phyloP scores from a whole-genome alignment of 2,797 vertebrate genomes.

The Hippopotamyrus pictus region DNA sequence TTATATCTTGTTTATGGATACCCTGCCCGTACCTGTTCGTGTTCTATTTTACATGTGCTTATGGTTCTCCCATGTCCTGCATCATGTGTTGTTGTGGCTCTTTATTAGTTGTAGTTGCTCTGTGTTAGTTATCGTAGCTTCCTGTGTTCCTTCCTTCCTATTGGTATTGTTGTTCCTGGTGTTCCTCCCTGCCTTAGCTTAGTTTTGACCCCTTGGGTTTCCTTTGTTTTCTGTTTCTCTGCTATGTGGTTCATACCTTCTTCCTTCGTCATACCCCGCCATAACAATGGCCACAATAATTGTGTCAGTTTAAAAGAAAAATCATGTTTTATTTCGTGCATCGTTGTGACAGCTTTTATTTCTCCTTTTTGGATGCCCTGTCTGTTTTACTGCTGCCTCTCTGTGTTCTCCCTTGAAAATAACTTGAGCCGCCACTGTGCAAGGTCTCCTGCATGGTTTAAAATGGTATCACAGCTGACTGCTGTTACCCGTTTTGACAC shows the following conservation, averaged over 20 bases:
- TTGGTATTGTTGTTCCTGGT: not conserved
- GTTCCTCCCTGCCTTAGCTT: not conserved
- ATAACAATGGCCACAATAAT: not conserved
- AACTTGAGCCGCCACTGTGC: not conserved
- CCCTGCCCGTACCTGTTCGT: not conserved
- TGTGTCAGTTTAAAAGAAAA: not conserved
- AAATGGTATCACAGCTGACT: slow-evolving; percentile 54
- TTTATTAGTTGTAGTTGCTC: not conserved
- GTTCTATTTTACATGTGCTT: not conserved
- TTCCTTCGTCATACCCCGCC: not conserved
- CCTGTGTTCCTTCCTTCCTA: not conserved
- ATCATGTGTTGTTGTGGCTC: not conserved
- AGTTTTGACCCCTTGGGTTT: not conserved
- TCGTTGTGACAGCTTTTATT: not conserved
- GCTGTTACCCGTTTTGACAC: slow-evolving; percentile 39
- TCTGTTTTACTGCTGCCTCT: not conserved
- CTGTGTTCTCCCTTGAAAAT: not conserved
- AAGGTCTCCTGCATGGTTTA: not conserved
- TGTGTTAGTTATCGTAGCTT: not conserved
- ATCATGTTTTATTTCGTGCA: not conserved
- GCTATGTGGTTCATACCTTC: not conserved
- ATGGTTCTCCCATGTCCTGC: not conserved
- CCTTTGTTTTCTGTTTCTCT: not conserved
- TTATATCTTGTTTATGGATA: not conserved
- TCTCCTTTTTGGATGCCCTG: not conserved